Evolutionary conservation across 92 coral and sea anemone species (phyloP).

Genomic region (Chrysogorgia sp.): DNA sequence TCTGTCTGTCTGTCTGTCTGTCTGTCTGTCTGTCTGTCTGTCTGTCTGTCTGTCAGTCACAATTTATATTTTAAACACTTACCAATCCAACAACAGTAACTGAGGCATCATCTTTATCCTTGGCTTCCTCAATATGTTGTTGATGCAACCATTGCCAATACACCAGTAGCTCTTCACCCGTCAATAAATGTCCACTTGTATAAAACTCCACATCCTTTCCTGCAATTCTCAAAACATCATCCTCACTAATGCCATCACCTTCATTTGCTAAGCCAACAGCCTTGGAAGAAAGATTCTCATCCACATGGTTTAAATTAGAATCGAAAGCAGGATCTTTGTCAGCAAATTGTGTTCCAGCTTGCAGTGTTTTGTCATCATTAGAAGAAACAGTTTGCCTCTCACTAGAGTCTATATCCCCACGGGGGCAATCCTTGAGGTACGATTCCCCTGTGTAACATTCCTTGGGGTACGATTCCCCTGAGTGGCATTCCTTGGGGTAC

Average conservation of each 20-base stretch:
- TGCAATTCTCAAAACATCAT: background rate
- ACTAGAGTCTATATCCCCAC: too few species aligned
- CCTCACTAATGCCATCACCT: background rate
- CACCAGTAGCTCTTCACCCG: conserved; percentile 75
- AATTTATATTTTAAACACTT: conserved; percentile 12
- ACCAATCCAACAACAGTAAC: conserved; percentile 76
- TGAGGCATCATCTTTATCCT: conserved; percentile 4
- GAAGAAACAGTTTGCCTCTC: too few species aligned
- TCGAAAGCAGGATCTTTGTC: too few species aligned
- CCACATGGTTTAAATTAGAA: too few species aligned
- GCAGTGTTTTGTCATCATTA: too few species aligned
- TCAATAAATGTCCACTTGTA: conserved; percentile 53
- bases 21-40: too few species aligned
- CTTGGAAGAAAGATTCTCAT: too few species aligned
- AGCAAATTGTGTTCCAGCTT: too few species aligned
- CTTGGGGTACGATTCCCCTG: background rate
- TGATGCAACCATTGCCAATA: conserved; percentile 68
- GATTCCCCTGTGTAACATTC: background rate
- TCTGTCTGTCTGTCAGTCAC: too few species aligned
- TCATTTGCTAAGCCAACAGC: background rate
- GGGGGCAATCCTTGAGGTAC: too few species aligned
- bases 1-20: too few species aligned
- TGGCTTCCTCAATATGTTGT: conserved; percentile 6
- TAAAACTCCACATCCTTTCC: conserved; percentile 39
- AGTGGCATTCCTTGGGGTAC: background rate